Percentiles rank a stretch among this genome's conserved stretches.
Conservation (phyloP, 53 echinoderm and acorn worm species). For the Patiria pectinifera region DNA sequence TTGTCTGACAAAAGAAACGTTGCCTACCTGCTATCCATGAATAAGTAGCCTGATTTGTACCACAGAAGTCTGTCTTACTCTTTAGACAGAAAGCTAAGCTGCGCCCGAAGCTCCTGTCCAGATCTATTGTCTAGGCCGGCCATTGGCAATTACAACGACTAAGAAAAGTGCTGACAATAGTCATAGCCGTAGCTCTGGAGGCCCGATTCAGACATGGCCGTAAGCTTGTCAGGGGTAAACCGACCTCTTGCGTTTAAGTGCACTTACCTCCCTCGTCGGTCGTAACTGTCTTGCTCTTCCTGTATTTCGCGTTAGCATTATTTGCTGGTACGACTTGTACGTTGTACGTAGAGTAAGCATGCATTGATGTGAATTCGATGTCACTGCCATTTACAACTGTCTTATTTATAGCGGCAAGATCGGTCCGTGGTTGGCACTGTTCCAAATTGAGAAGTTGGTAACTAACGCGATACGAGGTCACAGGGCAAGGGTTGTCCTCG, state of each 20-base stretch:
- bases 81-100: no score
- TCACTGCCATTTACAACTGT: neutral
- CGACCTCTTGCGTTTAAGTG: neutral
- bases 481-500: slow-evolving; percentile 2
- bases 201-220: no score
- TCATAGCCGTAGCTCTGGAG: no score
- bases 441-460: neutral
- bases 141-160: no score
- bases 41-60: neutral
- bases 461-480: neutral
- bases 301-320: neutral
- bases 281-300: neutral
- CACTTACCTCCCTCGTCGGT: slow-evolving; percentile 1
- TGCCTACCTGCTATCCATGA: no score
- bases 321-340: slow-evolving; percentile 3
- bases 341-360: neutral
- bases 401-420: neutral
- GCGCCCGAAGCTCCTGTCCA: no score
- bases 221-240: neutral
- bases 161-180: no score
- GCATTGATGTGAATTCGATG: neutral
- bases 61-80: no score
- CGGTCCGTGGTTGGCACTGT: neutral
- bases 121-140: no score
- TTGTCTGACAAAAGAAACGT: no score